These are phyloP conservation scores for Cistogaster globosa DNA, from an alignment of 2,888 invertebrate species.

Conservation along the genomic window DNA sequence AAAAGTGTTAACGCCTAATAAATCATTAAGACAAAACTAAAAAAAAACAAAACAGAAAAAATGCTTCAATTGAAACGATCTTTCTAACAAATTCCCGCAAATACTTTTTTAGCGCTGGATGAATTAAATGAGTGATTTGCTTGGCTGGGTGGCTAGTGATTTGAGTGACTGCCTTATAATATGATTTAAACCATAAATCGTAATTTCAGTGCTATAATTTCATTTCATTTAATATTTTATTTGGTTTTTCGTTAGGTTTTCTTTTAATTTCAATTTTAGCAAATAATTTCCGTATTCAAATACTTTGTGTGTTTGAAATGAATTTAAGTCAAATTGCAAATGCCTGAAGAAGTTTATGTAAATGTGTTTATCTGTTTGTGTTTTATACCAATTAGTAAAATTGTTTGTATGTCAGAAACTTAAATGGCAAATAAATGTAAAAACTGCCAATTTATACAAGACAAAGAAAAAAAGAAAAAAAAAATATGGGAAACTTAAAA, in stretches of 20 bases:
- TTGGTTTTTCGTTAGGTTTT: slow-evolving; percentile 22
- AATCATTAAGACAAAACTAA: slow-evolving; percentile 54
- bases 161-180: slow-evolving; percentile 50
- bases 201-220: slow-evolving; percentile 30
- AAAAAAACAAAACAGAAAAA: slow-evolving; percentile 9
- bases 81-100: slow-evolving; percentile 30
- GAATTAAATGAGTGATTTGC: slow-evolving; percentile 13
- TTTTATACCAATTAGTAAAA: slow-evolving; percentile 65
- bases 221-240: slow-evolving; percentile 1
- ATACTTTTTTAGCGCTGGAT: slow-evolving; percentile 26
- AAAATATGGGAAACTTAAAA: not conserved
- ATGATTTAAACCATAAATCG: slow-evolving; percentile 46
- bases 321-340: slow-evolving; percentile 62
- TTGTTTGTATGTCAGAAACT: slow-evolving; percentile 65
- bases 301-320: slow-evolving; percentile 58
- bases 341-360: not conserved
- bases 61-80: slow-evolving; percentile 52
- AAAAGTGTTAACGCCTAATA: slow-evolving; percentile 70
- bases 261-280: slow-evolving; percentile 54
- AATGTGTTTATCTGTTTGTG: not conserved
- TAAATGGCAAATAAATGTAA: slow-evolving; percentile 60
- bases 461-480: slow-evolving; percentile 32
- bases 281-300: slow-evolving; percentile 67
- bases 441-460: slow-evolving; percentile 70
- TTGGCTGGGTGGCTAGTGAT: not conserved